Conservation (phyloP, 1,140 invertebrate species). For the Vollenhovia emeryi region DNA sequence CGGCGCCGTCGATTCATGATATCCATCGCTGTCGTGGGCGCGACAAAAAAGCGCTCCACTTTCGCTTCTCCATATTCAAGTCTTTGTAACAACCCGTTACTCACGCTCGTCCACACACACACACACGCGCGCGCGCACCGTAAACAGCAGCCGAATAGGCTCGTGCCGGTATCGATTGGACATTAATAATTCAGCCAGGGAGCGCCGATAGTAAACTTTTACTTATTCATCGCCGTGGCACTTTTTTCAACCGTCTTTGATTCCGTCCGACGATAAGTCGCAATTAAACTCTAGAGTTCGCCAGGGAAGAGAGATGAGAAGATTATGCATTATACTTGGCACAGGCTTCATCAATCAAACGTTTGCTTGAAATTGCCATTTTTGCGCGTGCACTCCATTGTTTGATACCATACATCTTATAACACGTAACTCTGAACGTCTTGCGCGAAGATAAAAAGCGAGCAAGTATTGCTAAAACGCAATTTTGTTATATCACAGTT, state of each 20-base stretch:
- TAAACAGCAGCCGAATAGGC: conserved; percentile 24
- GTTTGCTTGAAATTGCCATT: conserved; percentile 1
- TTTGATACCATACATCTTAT: background rate
- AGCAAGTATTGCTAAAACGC: background rate
- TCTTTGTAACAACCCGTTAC: conserved; percentile 35
- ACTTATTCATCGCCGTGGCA: conserved; percentile 26
- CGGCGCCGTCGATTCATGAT: conserved; percentile 58
- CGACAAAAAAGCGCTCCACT: conserved; percentile 52
- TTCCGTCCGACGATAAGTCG: background rate
- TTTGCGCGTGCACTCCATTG: background rate
- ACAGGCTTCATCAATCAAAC: background rate
- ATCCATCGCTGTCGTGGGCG: conserved; percentile 1
- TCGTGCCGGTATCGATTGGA: conserved; percentile 42
- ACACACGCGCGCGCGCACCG: background rate
- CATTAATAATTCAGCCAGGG: conserved; percentile 53
- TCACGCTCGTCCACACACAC: background rate
- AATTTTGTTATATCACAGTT: background rate
- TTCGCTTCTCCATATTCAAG: conserved; percentile 43
- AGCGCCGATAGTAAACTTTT: conserved; percentile 33
- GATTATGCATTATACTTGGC: background rate
- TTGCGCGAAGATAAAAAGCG: too few relatives aligned
- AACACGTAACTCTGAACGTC: background rate
- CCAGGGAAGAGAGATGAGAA: background rate
- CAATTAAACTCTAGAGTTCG: background rate
- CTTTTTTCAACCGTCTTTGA: conserved; percentile 13